phyloP scores from a whole-genome alignment of 2,888 invertebrate genomes.

The Napeogenes inachia region DNA sequence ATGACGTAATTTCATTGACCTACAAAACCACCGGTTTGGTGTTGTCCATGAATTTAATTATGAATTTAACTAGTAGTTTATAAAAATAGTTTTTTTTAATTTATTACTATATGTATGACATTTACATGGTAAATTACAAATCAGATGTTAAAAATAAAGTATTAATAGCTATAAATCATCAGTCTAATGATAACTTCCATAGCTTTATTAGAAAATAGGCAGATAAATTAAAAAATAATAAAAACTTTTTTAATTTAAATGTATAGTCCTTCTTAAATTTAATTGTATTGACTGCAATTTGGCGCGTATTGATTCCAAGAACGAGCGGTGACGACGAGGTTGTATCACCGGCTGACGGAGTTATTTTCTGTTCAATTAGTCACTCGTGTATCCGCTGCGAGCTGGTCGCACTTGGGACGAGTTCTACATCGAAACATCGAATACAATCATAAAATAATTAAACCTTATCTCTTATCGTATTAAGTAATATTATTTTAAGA shows the following conservation, averaged over 20 bases:
- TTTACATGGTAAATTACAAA: no score
- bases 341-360: constrained; percentile 73
- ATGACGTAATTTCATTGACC: constrained; percentile 64
- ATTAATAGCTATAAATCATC: no score
- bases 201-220: no score
- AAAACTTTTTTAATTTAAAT: constrained; percentile 1
- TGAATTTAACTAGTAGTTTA: background rate
- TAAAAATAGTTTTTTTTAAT: no score
- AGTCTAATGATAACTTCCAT: no score
- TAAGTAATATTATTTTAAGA: background rate
- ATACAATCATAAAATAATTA: constrained; percentile 10
- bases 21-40: constrained; percentile 53
- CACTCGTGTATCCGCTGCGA: constrained; percentile 73
- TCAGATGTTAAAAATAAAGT: no score
- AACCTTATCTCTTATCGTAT: background rate
- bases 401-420: constrained; percentile 44
- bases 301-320: constrained; percentile 61
- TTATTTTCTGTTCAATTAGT: constrained; percentile 77
- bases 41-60: constrained; percentile 9
- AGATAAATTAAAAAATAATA: background rate
- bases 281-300: constrained; percentile 41
- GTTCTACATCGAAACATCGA: constrained; percentile 24
- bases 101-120: no score
- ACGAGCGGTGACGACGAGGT: constrained; percentile 62
- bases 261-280: constrained; percentile 29